Conservation (phyloP, 2,113 vertebrate species). For the Anolis sagrei region DNA sequence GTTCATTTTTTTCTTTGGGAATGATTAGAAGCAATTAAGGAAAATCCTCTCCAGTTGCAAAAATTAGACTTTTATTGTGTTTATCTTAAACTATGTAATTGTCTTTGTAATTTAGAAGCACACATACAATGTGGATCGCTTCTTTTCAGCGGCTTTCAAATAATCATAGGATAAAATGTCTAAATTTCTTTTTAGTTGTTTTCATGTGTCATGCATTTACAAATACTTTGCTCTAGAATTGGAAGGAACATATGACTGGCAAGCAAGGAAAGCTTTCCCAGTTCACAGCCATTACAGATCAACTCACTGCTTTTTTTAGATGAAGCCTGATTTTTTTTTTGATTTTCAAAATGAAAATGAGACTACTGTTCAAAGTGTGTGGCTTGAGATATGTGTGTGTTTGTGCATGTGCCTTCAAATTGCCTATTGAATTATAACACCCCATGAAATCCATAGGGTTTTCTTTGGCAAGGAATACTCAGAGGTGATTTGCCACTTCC, state of each 20-base stretch:
- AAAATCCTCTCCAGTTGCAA: slow-evolving; percentile 16
- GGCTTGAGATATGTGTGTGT: no score
- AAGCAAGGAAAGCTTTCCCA: not conserved
- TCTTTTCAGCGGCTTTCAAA: slow-evolving; percentile 21
- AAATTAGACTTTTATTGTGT: slow-evolving; percentile 33
- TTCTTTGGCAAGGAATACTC: no score
- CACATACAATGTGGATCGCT: not conserved
- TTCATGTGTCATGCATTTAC: slow-evolving; percentile 20
- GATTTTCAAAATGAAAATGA: not conserved
- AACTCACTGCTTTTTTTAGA: no score
- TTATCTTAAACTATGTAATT: slow-evolving; percentile 43
- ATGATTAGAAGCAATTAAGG: slow-evolving; percentile 43
- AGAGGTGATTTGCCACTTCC: no score
- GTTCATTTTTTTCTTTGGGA: slow-evolving; percentile 52
- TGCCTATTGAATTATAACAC: no score
- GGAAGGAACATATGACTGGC: slow-evolving; percentile 3
- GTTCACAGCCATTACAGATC: not conserved
- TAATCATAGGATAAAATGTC: slow-evolving; percentile 20
- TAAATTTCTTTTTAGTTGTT: not conserved
- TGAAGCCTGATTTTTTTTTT: not conserved
- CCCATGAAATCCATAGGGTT: no score
- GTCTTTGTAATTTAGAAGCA: slow-evolving; percentile 33
- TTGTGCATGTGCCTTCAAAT: no score
- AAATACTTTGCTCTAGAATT: not conserved
- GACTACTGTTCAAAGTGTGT: not conserved